phyloP scores from a whole-genome alignment of 2,113 vertebrate genomes.

The Macquaria australasica region DNA sequence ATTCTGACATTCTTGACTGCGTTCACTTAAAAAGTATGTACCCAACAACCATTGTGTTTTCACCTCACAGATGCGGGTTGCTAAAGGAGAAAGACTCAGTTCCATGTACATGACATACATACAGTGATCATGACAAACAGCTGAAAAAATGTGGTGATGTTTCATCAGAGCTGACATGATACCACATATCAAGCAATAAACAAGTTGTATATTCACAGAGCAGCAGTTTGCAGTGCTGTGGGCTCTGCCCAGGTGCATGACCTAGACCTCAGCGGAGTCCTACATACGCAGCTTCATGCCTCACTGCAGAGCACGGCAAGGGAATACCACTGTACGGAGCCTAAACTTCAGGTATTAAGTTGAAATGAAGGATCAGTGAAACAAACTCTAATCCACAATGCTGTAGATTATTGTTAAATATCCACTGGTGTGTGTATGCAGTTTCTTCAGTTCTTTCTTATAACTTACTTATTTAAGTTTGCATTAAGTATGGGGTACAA shows the following conservation, averaged over 20 bases:
- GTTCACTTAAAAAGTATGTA: background rate
- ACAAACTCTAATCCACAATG: background rate
- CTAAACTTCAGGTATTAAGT: background rate
- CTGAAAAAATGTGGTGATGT: slow-evolving; percentile 10
- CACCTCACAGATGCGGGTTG: background rate
- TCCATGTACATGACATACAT: background rate
- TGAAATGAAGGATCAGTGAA: background rate
- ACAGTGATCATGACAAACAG: slow-evolving; percentile 1
- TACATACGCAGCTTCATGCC: slow-evolving; percentile 43
- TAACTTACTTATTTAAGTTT: background rate
- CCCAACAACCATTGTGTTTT: background rate
- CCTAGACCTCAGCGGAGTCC: slow-evolving; percentile 70
- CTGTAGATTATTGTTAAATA: background rate
- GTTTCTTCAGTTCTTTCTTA: background rate
- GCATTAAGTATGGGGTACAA: background rate
- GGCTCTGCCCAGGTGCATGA: slow-evolving; percentile 81
- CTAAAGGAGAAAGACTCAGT: background rate
- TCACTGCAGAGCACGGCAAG: slow-evolving; percentile 27
- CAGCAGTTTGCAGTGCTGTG: slow-evolving; percentile 62
- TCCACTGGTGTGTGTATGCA: background rate
- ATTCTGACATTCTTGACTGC: background rate
- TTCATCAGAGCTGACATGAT: slow-evolving; percentile 2
- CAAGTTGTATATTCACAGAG: slow-evolving; percentile 21
- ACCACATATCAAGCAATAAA: slow-evolving; percentile 30
- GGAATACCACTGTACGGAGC: background rate